Evolutionary conservation across 1,140 invertebrate genomes (phyloP), one percentile per base, ranked within the genome.

Genomic region (Halyomorpha halys): DNA sequence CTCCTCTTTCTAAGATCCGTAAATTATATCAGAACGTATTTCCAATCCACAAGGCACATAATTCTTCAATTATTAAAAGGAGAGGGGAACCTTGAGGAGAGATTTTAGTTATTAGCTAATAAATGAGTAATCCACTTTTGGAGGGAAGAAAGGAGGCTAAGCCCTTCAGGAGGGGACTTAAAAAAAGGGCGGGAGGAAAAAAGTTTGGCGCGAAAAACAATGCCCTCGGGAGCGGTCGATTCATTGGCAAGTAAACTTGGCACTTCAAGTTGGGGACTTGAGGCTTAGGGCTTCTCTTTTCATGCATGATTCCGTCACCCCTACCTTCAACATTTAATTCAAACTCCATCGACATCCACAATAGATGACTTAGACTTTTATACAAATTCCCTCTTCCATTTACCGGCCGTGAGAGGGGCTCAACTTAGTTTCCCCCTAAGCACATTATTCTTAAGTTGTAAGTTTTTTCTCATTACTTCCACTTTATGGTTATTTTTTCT

Each of bases 231-330:
- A 49, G 47, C 21, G 47, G 15, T 56, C 53, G 19, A 56, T 56
- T 25, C 53, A 56, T 56, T 56, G 53, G 53, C 53, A 56, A 56
- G 53, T 56, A 56, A 56, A 56, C 53, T 56, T 56, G 53, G 53
- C 53, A 56, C 53, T 56, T 56, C 19, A 56, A 56, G 53, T 56
- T 56, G 53, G 53, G 18, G 47, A 21, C 18, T 30, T 11, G 19
- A n/a, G 23, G 53, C 53, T 56, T 56, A 56, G 53, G 18, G 19
- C 34, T 8, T 19, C n/a, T 21, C 53, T 25, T 56, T 56, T 56
- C 53, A 56, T 56, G 53, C 53, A 56, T 56, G 53, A 56, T 56
- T 56, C 53, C 53, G 18, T 25, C 53, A 25, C 23, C 53, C 23
- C 23, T 23, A 19, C 53, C 53, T 56, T 21, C 53, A 49, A 49